These are phyloP conservation scores for Peromyscus aztecus DNA, from an alignment of 2,797 vertebrate genomes.

Conservation along the genomic window DNA sequence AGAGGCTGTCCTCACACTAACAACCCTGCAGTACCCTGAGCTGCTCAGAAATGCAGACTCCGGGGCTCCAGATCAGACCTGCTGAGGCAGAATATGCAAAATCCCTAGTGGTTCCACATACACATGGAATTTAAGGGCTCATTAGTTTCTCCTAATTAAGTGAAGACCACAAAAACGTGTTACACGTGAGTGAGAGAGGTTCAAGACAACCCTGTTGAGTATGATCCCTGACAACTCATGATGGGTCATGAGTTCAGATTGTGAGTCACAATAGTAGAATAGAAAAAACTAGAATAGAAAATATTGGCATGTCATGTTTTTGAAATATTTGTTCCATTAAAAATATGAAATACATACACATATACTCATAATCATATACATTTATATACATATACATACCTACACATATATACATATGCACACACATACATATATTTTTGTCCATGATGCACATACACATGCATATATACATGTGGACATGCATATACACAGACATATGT, in stretches of 20 bases:
- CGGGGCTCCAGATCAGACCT: background rate
- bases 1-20: too few relatives aligned
- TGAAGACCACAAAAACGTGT: background rate
- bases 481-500: too few relatives aligned
- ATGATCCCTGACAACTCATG: background rate
- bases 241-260: background rate
- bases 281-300: background rate
- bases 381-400: background rate
- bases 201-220: background rate
- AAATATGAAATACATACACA: background rate
- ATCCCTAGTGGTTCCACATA: background rate
- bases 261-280: background rate
- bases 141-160: background rate
- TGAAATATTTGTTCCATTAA: background rate
- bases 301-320: slow-evolving; percentile 23
- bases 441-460: background rate
- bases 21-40: too few relatives aligned
- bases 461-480: background rate
- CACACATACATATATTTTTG: background rate
- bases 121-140: background rate
- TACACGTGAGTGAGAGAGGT: background rate
- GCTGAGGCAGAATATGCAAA: background rate
- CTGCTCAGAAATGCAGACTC: background rate
- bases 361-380: background rate
- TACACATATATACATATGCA: background rate